Evolutionary conservation across 30 jellyfish, hydroid and myxozoan species (phyloP), one percentile per base, ranked within the genome.

Genomic region (Aurelia aurita complex sp. Pacific): DNA sequence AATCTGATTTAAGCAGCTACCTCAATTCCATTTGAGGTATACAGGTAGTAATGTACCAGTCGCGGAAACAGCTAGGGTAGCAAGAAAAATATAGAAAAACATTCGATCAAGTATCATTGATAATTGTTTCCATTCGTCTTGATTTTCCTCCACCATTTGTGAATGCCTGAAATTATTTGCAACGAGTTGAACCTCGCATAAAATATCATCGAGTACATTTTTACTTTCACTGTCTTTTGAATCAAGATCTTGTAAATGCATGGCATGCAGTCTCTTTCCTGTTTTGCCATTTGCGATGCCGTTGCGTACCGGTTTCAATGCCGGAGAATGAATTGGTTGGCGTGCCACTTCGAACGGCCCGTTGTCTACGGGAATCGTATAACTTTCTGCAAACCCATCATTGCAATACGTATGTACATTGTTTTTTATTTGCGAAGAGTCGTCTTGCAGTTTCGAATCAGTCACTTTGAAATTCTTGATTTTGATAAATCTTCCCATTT

Each of bases 121-220:
- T 18, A 94, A 57, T 4, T 82, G 67, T n/a, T 86, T 82, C 98
- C 98, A 94, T 57, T 94, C 97, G 55, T 94, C 96, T 51, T 81
- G 94, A 40, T 77, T 80, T 52, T 84, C 96, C 17, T 85, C 96
- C 10, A 60, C 70, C 32, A 62, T n/a, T 17, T 94, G 96, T 17
- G 82, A 23, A n/a, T 78, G 87, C 61, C 90, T 74, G 17, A 83
- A 43, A 70, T 77, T 78, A 52, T 77, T 82, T 10, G 92, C 89
- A 11, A 87, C 83, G 36, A 81, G 38, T 78, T 92, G 94, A 29
- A 92, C 96, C 68, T 92, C 98, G 14, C 71, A 59, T 18, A 80
- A 67, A 29, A 87, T 87, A 9, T 75, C 94, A 40, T 92, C 92
- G 11, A 87, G 70, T 1, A 83, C 84, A 32, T 60, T 69, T 78